Conservation (phyloP, 2,797 vertebrate genomes). For the Hoplostethus mediterraneus region DNA sequence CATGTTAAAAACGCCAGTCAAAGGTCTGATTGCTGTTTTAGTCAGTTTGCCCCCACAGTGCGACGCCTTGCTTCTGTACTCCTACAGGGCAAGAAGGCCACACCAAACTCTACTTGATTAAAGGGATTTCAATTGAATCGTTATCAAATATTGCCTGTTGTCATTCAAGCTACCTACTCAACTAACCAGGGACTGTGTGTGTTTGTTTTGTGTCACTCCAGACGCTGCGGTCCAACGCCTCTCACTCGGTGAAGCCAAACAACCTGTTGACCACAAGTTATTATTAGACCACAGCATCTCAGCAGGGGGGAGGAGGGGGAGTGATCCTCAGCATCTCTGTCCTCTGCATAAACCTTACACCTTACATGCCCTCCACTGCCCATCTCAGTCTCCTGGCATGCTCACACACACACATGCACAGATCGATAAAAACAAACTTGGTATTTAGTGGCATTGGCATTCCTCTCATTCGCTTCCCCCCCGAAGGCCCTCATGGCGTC, state of each 20-base stretch:
- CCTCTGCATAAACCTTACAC: conserved; percentile 1
- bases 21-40: background rate
- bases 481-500: conserved; percentile 21
- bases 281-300: conserved; percentile 13
- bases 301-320: background rate
- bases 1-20: background rate
- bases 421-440: conserved; percentile 52
- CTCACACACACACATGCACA: background rate
- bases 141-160: background rate
- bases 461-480: conserved; percentile 30
- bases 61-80: background rate
- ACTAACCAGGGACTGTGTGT: background rate
- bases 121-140: background rate
- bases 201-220: no score
- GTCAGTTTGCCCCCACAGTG: background rate
- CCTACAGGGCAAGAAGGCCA: background rate
- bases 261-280: conserved; percentile 7
- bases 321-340: conserved; percentile 14
- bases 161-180: background rate
- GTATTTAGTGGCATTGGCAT: conserved; percentile 55
- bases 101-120: background rate
- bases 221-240: background rate
- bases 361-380: background rate
- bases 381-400: background rate
- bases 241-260: background rate